Conservation (phyloP, 2,888 invertebrate species). For the Thereva unica region DNA sequence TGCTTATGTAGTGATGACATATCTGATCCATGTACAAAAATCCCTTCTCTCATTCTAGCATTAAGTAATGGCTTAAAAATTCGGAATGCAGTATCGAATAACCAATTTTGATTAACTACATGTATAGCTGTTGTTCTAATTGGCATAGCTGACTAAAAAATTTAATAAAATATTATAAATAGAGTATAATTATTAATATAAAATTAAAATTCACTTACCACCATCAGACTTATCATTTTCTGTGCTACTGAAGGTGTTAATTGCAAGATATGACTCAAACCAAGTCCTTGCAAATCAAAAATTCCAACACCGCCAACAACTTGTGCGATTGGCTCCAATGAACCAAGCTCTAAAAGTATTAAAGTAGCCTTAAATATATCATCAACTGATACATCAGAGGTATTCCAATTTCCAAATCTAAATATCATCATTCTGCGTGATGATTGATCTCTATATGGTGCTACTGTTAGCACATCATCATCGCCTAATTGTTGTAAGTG, state of each 20-base stretch:
- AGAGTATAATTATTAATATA: neutral
- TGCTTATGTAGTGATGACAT: conserved; percentile 74
- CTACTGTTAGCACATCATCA: conserved; percentile 70
- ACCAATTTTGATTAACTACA: conserved; percentile 79
- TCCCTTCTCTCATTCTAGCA: conserved; percentile 66
- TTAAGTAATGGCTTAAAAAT: conserved; percentile 78
- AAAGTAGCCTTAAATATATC: conserved; percentile 75
- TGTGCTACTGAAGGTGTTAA: conserved; percentile 72
- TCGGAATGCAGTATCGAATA: conserved; percentile 76
- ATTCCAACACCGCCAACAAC: conserved; percentile 76
- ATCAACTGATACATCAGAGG: conserved; percentile 66
- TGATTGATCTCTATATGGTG: conserved; percentile 75
- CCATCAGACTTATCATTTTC: conserved; percentile 70
- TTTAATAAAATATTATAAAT: neutral
- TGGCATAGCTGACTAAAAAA: conserved; percentile 70
- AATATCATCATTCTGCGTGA: conserved; percentile 72
- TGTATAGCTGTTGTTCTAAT: conserved; percentile 75
- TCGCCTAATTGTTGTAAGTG: conserved; percentile 69
- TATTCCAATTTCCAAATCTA: conserved; percentile 77
- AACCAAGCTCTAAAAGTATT: conserved; percentile 71
- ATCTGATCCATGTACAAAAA: conserved; percentile 69
- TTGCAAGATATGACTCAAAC: conserved; percentile 73
- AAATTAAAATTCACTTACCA: conserved; percentile 61
- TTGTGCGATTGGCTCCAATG: conserved; percentile 75
- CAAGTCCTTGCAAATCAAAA: conserved; percentile 74